Conservation (phyloP, 2,113 vertebrate genomes). For the Passer montanus region DNA sequence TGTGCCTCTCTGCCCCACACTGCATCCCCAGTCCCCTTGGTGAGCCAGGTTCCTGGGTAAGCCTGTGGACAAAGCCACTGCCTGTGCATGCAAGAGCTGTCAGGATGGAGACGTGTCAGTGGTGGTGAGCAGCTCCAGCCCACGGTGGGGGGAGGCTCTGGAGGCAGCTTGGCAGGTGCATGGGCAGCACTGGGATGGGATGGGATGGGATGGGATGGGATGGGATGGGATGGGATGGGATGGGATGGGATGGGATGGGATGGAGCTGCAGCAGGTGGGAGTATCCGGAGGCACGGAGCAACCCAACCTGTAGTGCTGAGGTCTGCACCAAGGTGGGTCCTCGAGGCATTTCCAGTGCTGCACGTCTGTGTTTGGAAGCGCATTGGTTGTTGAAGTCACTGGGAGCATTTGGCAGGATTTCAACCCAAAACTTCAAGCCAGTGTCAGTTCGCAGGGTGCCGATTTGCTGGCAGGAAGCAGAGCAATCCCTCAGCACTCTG, state of each 20-base stretch:
- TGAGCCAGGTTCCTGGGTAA: neutral
- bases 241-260: neutral
- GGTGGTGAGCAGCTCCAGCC: neutral
- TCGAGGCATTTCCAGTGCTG: neutral
- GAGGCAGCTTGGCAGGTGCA: neutral
- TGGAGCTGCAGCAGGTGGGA: neutral
- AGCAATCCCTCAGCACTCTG: neutral
- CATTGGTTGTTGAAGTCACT: neutral
- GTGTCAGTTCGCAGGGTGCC: neutral
- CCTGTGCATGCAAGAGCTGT: neutral
- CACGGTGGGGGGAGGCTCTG: neutral
- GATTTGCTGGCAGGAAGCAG: neutral
- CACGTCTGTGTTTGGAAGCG: neutral
- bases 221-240: neutral
- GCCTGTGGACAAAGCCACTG: neutral
- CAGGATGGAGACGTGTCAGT: neutral
- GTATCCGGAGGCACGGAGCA: neutral
- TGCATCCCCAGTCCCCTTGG: neutral
- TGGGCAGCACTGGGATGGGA: neutral
- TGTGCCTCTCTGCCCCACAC: neutral
- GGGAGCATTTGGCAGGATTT: slow-evolving; percentile 17
- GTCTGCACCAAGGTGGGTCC: neutral
- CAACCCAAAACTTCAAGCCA: neutral
- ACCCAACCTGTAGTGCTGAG: neutral
- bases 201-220: neutral